phyloP scores from a whole-genome alignment of 2,797 vertebrate genomes.

The Graptemys geographica region DNA sequence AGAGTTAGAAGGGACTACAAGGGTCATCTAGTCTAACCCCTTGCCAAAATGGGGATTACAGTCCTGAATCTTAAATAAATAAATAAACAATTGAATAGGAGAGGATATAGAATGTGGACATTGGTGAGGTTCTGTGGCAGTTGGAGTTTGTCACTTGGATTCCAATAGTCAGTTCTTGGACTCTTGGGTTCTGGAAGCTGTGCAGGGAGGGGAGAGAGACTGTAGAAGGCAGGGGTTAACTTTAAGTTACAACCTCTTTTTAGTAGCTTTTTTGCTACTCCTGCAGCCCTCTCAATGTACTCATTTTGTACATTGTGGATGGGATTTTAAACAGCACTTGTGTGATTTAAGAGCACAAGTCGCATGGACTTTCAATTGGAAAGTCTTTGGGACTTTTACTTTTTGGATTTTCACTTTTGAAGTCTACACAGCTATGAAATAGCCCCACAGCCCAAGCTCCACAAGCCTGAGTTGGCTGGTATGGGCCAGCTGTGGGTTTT shows the following conservation, averaged over 20 bases:
- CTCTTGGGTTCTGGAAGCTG: too few species aligned
- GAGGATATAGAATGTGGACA: not conserved
- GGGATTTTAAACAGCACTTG: not conserved
- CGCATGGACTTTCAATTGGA: not conserved
- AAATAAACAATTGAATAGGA: not conserved
- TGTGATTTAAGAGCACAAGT: not conserved
- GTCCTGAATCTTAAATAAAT: not conserved
- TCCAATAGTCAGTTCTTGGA: too few species aligned
- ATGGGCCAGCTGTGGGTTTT: too few species aligned
- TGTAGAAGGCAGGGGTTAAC: not conserved
- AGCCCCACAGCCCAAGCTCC: too few species aligned
- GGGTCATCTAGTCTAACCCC: too few species aligned
- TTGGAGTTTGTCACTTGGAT: not conserved
- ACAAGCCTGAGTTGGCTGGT: too few species aligned
- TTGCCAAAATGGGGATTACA: not conserved
- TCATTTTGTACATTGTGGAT: not conserved
- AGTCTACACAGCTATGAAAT: too few species aligned
- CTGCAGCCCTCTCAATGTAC: not conserved
- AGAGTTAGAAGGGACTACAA: too few species aligned
- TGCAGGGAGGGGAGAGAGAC: too few species aligned
- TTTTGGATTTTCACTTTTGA: too few species aligned
- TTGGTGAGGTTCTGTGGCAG: not conserved
- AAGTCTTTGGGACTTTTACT: too few species aligned
- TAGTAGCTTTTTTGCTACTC: not conserved
- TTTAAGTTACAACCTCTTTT: not conserved